Conservation (phyloP, 2,888 invertebrate genomes). For the Myathropa florea region DNA sequence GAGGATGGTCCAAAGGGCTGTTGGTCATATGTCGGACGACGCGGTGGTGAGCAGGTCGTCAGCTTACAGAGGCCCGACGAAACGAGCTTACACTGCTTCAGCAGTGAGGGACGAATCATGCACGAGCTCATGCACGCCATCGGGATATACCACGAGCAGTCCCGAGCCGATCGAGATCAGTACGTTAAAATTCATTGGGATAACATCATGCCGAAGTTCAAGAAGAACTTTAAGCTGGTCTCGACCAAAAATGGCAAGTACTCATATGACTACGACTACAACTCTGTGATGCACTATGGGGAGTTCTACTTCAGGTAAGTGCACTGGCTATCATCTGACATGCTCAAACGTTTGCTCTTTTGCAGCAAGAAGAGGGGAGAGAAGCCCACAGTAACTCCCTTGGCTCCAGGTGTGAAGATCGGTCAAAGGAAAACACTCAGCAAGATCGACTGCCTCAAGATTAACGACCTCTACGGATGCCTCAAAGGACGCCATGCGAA, state of each 20-base stretch:
- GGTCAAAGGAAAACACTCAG: conserved; percentile 85
- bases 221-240: conserved; percentile 85
- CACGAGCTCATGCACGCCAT: conserved; percentile 91
- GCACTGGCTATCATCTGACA: neutral
- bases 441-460: conserved; percentile 85
- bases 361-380: conserved; percentile 82
- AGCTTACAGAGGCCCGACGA: conserved; percentile 85
- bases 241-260: conserved; percentile 85
- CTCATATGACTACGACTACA: conserved; percentile 88
- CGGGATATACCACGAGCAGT: conserved; percentile 92
- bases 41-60: conserved; percentile 88
- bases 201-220: conserved; percentile 83
- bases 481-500: conserved; percentile 77
- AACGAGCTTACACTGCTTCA: conserved; percentile 84
- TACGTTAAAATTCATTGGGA: conserved; percentile 86
- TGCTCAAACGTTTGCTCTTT: neutral
- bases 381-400: conserved; percentile 84
- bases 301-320: conserved; percentile 82
- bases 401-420: conserved; percentile 82
- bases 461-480: conserved; percentile 86
- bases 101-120: conserved; percentile 87
- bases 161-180: conserved; percentile 85
- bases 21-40: conserved; percentile 88
- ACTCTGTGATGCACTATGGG: conserved; percentile 91
- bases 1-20: conserved; percentile 86